Evolutionary conservation across 23 tunicate genomes (phyloP).

Genomic region (Trididemnum miniatum): DNA sequence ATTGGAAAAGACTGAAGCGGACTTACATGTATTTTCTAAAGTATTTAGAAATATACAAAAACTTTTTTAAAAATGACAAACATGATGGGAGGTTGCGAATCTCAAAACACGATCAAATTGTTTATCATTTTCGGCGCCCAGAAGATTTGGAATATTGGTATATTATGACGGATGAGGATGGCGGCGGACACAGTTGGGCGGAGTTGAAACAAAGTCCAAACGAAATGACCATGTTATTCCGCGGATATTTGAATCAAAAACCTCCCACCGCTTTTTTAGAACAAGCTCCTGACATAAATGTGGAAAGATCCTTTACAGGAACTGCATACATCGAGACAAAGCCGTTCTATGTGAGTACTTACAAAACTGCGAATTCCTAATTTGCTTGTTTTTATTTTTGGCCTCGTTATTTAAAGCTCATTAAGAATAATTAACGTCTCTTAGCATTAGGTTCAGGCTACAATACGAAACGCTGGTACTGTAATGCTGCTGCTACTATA

Average conservation of each 20-base stretch:
- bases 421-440: no score
- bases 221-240: conserved; percentile 79
- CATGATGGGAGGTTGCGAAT: conserved; percentile 19
- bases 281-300: not conserved
- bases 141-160: conserved; percentile 84
- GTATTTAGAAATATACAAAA: not conserved
- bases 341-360: conserved; percentile 84
- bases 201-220: conserved; percentile 68
- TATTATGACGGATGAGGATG: conserved; percentile 86
- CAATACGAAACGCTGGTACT: no score
- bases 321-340: conserved; percentile 69
- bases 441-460: no score
- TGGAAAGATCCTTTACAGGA: conserved; percentile 29
- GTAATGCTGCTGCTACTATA: no score
- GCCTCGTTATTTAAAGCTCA: no score
- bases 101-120: conserved; percentile 54
- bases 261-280: conserved; percentile 54
- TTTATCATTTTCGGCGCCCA: conserved; percentile 57
- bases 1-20: conserved; percentile 37
- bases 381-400: no score
- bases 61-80: not conserved
- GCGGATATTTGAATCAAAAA: conserved; percentile 68
- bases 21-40: conserved; percentile 17
- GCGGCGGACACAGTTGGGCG: conserved; percentile 87
- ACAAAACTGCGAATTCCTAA: no score